These are phyloP conservation scores for Hydroisotoma schaefferi DNA, from an alignment of 2,888 invertebrate species.

Conservation along the genomic window DNA sequence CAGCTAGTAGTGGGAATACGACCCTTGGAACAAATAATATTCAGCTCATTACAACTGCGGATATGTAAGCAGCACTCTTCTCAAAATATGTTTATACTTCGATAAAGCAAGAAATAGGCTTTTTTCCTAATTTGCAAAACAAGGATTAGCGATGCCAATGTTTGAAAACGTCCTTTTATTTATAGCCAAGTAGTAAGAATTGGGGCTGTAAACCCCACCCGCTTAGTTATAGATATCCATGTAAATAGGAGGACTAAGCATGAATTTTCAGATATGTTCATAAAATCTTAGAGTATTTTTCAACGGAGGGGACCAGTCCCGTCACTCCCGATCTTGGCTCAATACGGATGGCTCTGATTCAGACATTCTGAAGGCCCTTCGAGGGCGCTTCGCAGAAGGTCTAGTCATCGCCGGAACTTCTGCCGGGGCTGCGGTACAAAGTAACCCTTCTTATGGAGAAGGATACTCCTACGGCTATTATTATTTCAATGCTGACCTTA, in stretches of 20 bases:
- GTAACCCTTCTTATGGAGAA: conserved; percentile 21
- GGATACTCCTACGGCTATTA: conserved; percentile 33
- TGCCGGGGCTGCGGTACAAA: conserved; percentile 27
- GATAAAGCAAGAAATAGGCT: no score
- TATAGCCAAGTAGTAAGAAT: no score
- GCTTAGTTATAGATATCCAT: no score
- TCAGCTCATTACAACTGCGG: conserved; percentile 12
- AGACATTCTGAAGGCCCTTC: conserved; percentile 21
- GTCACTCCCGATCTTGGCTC: conserved; percentile 30
- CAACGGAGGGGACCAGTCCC: conserved; percentile 34
- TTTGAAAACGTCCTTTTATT: no score
- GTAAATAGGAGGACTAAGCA: no score
- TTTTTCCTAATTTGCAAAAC: no score
- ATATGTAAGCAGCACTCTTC: conserved; percentile 30
- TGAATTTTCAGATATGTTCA: background rate
- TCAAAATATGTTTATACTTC: no score
- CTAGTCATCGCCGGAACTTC: conserved; percentile 25
- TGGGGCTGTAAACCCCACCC: no score
- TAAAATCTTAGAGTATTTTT: conserved; percentile 24
- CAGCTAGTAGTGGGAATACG: conserved; percentile 9
- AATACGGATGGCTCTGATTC: conserved; percentile 31
- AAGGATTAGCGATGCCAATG: no score
- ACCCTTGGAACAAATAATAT: conserved; percentile 19
- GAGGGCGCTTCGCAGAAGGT: conserved; percentile 11
- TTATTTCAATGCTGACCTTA: conserved; percentile 30